Conservation (phyloP, 2,113 vertebrate genomes). For the Trichomycterus rosablanca region DNA sequence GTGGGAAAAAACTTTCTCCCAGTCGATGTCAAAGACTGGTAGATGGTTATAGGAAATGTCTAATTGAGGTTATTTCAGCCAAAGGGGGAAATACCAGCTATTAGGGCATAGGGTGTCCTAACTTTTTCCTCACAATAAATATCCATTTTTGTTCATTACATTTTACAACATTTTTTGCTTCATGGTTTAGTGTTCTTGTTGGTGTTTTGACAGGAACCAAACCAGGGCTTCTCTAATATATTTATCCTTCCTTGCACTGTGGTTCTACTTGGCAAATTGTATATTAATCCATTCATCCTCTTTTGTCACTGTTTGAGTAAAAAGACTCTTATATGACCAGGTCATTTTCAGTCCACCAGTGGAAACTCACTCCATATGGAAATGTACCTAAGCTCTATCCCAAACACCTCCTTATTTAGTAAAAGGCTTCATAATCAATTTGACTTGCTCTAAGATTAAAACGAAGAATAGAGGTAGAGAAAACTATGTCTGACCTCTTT, state of each 20-base stretch:
- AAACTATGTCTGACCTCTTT: background rate
- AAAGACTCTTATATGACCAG: background rate
- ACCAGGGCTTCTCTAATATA: conserved; percentile 2
- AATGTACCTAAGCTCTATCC: background rate
- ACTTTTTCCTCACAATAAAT: too few relatives aligned
- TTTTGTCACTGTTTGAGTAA: conserved; percentile 17
- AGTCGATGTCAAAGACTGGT: too few relatives aligned
- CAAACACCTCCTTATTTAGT: conserved; percentile 10
- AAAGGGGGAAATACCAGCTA: too few relatives aligned
- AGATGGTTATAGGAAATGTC: too few relatives aligned
- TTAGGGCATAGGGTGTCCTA: too few relatives aligned
- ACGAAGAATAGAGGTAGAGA: background rate
- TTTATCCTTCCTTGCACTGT: conserved; percentile 1
- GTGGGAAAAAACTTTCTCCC: too few relatives aligned
- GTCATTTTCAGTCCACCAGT: conserved; percentile 8
- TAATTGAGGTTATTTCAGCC: too few relatives aligned
- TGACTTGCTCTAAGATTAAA: background rate
- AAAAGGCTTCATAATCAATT: background rate
- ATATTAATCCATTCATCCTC: background rate
- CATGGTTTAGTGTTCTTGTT: conserved; percentile 5
- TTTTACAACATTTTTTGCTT: too few relatives aligned
- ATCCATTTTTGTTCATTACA: too few relatives aligned
- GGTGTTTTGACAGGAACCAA: conserved; percentile 6
- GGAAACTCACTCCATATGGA: background rate
- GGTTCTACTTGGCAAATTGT: conserved; percentile 1